A percentile compares a stretch with the other conserved stretches of the same genome.
phyloP scores from a whole-genome alignment of 2,113 vertebrate genomes.

The Mirounga angustirostris region DNA sequence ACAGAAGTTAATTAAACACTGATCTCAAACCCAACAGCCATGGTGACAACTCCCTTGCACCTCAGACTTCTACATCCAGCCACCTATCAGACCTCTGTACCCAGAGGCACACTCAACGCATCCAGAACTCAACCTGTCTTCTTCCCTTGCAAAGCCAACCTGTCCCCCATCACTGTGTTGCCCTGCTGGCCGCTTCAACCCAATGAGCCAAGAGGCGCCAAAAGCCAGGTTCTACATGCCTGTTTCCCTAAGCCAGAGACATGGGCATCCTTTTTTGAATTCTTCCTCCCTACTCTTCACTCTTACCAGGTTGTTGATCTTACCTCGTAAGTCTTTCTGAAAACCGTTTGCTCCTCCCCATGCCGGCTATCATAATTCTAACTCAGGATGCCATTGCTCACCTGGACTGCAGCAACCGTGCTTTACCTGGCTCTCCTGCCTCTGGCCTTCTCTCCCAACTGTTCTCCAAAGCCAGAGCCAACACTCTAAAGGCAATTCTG shows the following conservation, averaged over 20 bases:
- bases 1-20: neutral
- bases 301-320: neutral
- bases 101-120: neutral
- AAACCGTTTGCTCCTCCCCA: neutral
- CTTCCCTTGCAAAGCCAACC: neutral
- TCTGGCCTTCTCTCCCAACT: neutral
- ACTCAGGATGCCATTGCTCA: neutral
- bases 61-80: neutral
- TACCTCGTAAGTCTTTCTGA: neutral
- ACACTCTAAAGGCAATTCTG: neutral
- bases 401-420: neutral
- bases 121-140: neutral
- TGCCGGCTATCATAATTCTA: neutral
- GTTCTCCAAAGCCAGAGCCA: neutral
- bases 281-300: neutral
- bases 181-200: neutral
- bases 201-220: neutral
- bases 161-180: rapidly evolving
- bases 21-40: neutral
- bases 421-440: neutral
- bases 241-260: neutral
- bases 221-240: neutral
- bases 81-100: neutral
- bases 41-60: neutral
- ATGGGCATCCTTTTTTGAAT: neutral